A percentile compares a stretch with the other conserved stretches of the same genome.
Conservation (phyloP, 2,113 vertebrate genomes). For the Cololabis saira region DNA sequence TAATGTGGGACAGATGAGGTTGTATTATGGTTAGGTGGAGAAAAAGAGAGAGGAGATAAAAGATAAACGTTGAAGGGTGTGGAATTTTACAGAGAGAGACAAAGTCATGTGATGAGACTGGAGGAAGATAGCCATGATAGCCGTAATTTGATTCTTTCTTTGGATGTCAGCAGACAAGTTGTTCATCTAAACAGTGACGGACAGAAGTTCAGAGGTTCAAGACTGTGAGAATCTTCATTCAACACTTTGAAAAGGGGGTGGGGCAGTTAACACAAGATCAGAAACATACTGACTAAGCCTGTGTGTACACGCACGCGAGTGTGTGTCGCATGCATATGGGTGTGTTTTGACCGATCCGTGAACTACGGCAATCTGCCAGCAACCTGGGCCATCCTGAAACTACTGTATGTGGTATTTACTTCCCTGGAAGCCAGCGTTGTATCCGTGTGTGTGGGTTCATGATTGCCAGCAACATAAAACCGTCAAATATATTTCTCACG, state of each 20-base stretch:
- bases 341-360: constrained; percentile 62
- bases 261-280: constrained; percentile 3
- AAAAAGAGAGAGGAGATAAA: constrained; percentile 47
- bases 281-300: constrained; percentile 34
- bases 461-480: constrained; percentile 32
- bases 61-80: constrained; percentile 47
- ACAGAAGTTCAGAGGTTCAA: background rate
- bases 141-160: constrained; percentile 21
- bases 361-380: constrained; percentile 74
- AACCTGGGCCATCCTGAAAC: constrained; percentile 49
- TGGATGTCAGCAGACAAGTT: constrained; percentile 31
- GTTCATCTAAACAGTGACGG: constrained; percentile 22
- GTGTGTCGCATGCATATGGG: constrained; percentile 33
- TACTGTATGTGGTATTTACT: constrained; percentile 47
- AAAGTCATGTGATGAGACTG: constrained; percentile 17
- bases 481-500: constrained; percentile 30
- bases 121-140: constrained; percentile 9
- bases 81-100: constrained; percentile 56
- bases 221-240: constrained; percentile 24
- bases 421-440: constrained; percentile 39
- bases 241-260: constrained; percentile 5
- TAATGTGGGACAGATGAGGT: constrained; percentile 46
- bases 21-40: constrained; percentile 49
- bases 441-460: constrained; percentile 24
- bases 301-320: constrained; percentile 3